Evolutionary conservation across 2,888 invertebrate species (phyloP).

Genomic region (Syrista parreyssii): DNA sequence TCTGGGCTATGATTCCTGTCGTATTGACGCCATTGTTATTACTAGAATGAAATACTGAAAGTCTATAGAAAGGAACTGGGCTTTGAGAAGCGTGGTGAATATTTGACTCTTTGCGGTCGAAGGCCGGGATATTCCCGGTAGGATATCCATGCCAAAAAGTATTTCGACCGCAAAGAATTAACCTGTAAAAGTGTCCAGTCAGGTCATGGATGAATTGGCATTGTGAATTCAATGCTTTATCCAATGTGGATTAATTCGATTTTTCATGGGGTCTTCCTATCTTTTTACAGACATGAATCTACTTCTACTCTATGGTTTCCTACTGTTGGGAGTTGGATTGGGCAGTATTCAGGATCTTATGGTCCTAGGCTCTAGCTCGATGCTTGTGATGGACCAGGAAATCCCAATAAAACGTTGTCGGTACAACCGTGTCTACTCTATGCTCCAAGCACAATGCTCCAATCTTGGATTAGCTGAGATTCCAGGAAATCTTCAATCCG

Average conservation of each 20-base stretch:
- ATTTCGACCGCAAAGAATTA: too few species aligned
- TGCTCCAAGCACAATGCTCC: slow-evolving; percentile 71
- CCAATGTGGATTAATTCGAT: not conserved
- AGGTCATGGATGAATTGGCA: not conserved
- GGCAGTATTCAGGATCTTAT: slow-evolving; percentile 21
- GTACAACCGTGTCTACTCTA: slow-evolving; percentile 68
- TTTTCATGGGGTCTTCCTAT: not conserved
- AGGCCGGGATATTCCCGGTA: too few species aligned
- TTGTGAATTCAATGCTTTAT: not conserved
- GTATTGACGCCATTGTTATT: not conserved
- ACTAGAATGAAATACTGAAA: not conserved
- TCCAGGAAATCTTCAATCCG: slow-evolving; percentile 67
- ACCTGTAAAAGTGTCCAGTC: not conserved
- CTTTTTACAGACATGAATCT: slow-evolving; percentile 26
- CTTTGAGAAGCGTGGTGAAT: not conserved
- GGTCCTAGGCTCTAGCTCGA: slow-evolving; percentile 32
- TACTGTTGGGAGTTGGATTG: slow-evolving; percentile 36
- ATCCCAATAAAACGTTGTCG: slow-evolving; percentile 62
- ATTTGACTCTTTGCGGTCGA: not conserved
- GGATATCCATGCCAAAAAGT: too few species aligned
- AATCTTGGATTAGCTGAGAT: slow-evolving; percentile 67
- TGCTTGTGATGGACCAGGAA: slow-evolving; percentile 43
- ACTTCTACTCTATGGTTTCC: slow-evolving; percentile 35
- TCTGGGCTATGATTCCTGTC: not conserved
- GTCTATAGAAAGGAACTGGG: not conserved